Evolutionary conservation across 2,797 vertebrate species (phyloP).

Genomic region (Pyrocephalus nanus): DNA sequence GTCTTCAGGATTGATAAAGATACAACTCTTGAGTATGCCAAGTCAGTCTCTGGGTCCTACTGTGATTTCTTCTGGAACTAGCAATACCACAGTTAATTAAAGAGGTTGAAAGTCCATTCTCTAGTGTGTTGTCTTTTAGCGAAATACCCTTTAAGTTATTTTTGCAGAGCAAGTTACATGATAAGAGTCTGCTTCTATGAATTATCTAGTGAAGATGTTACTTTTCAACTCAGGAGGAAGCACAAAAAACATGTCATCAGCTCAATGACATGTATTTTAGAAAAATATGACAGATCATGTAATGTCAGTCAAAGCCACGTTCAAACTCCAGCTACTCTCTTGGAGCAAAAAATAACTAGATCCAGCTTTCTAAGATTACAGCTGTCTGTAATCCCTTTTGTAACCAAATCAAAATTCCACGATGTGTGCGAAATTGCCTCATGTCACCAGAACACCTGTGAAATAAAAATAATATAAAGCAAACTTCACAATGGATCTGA

Average conservation of each 20-base stretch:
- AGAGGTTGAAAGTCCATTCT: slow-evolving; percentile 44
- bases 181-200: slow-evolving; percentile 41
- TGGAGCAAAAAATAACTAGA: not conserved
- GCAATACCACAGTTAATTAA: slow-evolving; percentile 42
- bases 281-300: not conserved
- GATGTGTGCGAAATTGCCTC: not conserved
- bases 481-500: not conserved
- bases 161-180: slow-evolving; percentile 48
- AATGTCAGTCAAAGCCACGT: not conserved
- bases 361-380: not conserved
- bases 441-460: not conserved
- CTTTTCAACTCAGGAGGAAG: slow-evolving; percentile 13
- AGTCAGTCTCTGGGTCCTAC: slow-evolving; percentile 34
- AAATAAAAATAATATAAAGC: not conserved
- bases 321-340: not conserved
- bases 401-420: not conserved
- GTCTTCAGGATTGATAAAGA: not conserved
- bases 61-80: slow-evolving; percentile 26
- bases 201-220: slow-evolving; percentile 62
- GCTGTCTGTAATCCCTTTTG: not conserved
- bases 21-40: not conserved
- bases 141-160: slow-evolving; percentile 61
- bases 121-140: slow-evolving; percentile 47
- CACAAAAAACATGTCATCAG: not conserved
- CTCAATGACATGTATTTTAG: not conserved